Conservation (phyloP, 2,888 invertebrate species). For the Strigamia transsilvanica region DNA sequence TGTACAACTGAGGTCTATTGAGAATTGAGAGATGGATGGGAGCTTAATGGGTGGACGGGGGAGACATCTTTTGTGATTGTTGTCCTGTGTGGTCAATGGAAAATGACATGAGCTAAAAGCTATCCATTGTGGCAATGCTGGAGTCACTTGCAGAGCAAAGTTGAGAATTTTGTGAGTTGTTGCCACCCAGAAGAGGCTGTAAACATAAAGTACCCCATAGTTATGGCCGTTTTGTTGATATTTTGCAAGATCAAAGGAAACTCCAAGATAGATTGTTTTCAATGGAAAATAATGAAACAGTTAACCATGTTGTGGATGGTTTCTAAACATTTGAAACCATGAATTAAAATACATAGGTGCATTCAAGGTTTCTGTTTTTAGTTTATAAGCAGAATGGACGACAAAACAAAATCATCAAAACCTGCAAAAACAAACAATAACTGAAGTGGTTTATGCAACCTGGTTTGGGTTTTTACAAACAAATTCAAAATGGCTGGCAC, state of each 20-base stretch:
- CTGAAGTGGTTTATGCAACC: too few species aligned
- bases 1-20: background rate
- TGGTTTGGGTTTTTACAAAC: too few species aligned
- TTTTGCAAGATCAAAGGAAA: background rate
- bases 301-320: too few species aligned
- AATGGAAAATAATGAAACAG: too few species aligned
- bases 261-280: background rate
- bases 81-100: background rate
- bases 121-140: constrained; percentile 5
- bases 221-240: background rate
- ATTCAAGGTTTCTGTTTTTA: too few species aligned
- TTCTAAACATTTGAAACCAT: too few species aligned
- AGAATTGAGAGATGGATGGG: background rate
- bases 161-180: background rate
- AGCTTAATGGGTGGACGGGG: background rate
- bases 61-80: background rate
- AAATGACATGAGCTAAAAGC: background rate
- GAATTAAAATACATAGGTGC: too few species aligned
- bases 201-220: background rate
- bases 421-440: too few species aligned
- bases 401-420: too few species aligned
- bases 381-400: too few species aligned
- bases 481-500: too few species aligned
- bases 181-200: background rate
- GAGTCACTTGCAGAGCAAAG: background rate